Base-by-base conservation (phyloP, 1,140 invertebrate genomes). In the Hylyphantes graminicola region DNA sequence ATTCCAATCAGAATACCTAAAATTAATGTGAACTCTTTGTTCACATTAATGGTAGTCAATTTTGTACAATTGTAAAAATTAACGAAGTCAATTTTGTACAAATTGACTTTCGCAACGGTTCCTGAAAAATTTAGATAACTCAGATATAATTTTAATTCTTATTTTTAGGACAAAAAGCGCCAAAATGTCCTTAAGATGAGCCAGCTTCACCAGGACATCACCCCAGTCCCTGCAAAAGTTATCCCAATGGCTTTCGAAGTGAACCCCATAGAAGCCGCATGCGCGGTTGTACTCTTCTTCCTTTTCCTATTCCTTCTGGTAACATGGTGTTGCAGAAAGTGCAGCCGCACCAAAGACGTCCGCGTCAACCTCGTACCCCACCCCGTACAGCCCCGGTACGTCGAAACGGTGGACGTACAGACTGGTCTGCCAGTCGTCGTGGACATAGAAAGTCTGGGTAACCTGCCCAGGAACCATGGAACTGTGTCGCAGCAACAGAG, bases 391-490 rank as follows among this genome's bases (percentile, higher is more conserved):
- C n/a, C n/a, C 9, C 54, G 77, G 21, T 70, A 80, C 65, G 50
- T 68, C 15, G 70, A 54, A 8, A 70, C 67, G 19, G 70, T 80
- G 7, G 77, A 80, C 13, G 77, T 80, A n/a, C 77, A 80, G 11
- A 80, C 77, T 70, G 77, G 77, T 35, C 1, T 80, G 19, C 77
- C 77, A 19, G 77, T 80, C 3, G 55, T 70, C 6, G 53, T 80
- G 21, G 57, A 76, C 48, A 50, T 76, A 13, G 35, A 21, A 4
- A 35, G 57, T 0, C 12, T 76, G 5, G 35, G 48, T n/a, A 76
- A 15, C 12, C 57, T 50, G 74, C 15, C 13, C 48, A 51, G 57
- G 54, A 48, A 8, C 74, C 7, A 17, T 21, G 11, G n/a, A 35
- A 17, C 51, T 19, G 0, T 59, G 55, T 15, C 59, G 57, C 15